Conservation (phyloP, 2,888 invertebrate genomes). For the Ormyrus pomaceus region DNA sequence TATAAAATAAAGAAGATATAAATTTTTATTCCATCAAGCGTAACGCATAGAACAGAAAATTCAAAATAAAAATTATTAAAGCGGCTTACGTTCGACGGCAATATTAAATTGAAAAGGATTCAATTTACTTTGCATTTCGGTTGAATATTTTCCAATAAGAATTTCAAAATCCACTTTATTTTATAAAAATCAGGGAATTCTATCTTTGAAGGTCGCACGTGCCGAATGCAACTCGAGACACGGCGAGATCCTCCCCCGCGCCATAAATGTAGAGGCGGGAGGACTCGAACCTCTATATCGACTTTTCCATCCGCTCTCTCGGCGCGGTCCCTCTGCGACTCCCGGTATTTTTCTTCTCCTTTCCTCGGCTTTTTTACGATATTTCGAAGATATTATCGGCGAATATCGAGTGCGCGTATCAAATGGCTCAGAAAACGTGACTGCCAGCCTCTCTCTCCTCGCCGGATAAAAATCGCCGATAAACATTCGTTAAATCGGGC, state of each 20-base stretch:
- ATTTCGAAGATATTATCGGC: conserved; percentile 21
- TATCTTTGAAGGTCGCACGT: conserved; percentile 28
- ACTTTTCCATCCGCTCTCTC: conserved; percentile 22
- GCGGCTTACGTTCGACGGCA: no score
- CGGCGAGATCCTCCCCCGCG: conserved; percentile 1
- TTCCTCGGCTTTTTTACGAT: conserved; percentile 1
- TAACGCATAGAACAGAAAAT: no score
- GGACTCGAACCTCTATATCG: background rate
- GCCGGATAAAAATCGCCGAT: no score
- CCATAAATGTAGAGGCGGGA: background rate
- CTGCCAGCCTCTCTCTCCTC: background rate
- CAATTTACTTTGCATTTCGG: no score
- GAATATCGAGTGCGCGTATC: conserved; percentile 16
- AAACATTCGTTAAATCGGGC: no score
- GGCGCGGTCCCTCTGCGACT: background rate
- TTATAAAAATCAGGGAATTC: conserved; percentile 6
- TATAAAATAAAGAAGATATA: no score
- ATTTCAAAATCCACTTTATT: background rate
- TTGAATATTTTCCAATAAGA: background rate
- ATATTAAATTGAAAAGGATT: no score
- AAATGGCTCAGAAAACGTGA: no score
- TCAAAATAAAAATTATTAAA: no score
- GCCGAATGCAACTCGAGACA: conserved; percentile 8
- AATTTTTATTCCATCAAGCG: no score
- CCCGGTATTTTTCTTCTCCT: conserved; percentile 2